phyloP scores from a whole-genome alignment of 2,888 invertebrate genomes.

The Philereme vetulata region DNA sequence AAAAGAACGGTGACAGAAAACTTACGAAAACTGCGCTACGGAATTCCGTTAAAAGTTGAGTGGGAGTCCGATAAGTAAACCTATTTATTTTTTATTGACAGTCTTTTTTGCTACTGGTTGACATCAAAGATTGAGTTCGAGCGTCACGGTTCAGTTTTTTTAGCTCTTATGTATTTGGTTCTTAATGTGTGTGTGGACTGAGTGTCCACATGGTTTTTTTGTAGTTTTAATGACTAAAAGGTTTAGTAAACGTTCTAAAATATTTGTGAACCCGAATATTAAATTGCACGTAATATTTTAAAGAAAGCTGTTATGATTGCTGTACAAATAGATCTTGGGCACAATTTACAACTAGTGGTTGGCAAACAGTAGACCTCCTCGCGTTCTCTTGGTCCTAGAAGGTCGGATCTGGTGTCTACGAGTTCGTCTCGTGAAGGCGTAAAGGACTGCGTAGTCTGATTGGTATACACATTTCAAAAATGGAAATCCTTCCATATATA shows the following conservation, averaged over 20 bases:
- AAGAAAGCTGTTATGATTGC: neutral
- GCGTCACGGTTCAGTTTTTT: constrained; percentile 10
- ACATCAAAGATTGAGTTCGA: constrained; percentile 31
- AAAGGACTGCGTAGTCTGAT: too few species aligned
- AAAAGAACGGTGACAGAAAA: constrained; percentile 43
- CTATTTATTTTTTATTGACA: constrained; percentile 35
- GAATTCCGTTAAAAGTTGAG: constrained; percentile 44
- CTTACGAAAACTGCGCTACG: constrained; percentile 43
- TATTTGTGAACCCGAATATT: neutral
- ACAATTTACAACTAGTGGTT: neutral
- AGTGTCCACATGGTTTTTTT: too few species aligned
- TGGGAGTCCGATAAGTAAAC: constrained; percentile 34
- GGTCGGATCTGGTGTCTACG: too few species aligned
- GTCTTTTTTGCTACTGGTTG: constrained; percentile 18
- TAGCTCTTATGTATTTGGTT: constrained; percentile 9
- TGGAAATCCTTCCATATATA: too few species aligned
- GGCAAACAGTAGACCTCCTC: too few species aligned
- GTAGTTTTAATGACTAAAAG: too few species aligned
- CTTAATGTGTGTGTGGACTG: neutral
- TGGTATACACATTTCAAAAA: too few species aligned
- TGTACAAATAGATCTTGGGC: constrained; percentile 20
- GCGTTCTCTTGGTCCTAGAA: too few species aligned
- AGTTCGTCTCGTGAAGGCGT: too few species aligned
- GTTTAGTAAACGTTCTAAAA: too few species aligned
- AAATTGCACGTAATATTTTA: constrained; percentile 4